Percentiles rank a stretch among this genome's conserved stretches.
Conservation (phyloP, 1,140 invertebrate species). For the Venustaconcha ellipsiformis region DNA sequence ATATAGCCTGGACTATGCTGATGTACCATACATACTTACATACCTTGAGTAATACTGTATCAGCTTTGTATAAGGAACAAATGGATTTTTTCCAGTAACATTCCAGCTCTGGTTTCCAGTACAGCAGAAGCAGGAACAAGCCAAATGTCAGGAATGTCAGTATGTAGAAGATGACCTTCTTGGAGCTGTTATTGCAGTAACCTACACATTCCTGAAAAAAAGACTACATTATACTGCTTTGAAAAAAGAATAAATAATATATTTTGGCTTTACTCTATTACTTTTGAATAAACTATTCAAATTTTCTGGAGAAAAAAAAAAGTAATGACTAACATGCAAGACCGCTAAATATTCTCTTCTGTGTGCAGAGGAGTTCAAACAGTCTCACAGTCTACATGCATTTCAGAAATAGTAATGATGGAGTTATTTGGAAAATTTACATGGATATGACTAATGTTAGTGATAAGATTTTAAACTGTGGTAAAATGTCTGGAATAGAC, state of each 20-base stretch:
- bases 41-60: conserved; percentile 83
- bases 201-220: conserved; percentile 42
- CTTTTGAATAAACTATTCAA: too few species aligned
- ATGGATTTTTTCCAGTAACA: conserved; percentile 81
- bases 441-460: too few species aligned
- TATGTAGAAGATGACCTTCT: conserved; percentile 56
- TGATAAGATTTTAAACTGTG: too few species aligned
- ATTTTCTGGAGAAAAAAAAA: too few species aligned
- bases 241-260: not conserved
- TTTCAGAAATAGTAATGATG: too few species aligned
- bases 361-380: too few species aligned
- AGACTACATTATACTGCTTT: conserved; percentile 1
- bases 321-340: too few species aligned
- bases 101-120: conserved; percentile 87
- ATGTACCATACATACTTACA: conserved; percentile 5
- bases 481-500: too few species aligned
- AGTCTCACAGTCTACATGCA: too few species aligned
- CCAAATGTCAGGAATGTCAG: conserved; percentile 79
- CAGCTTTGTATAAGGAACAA: conserved; percentile 79
- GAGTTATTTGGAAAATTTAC: too few species aligned
- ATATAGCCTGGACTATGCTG: too few species aligned
- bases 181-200: conserved; percentile 37
- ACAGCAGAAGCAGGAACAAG: conserved; percentile 82
- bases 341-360: too few species aligned
- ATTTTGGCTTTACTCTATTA: not conserved